Base-by-base conservation (phyloP, 2,113 vertebrate genomes). In the Garra rufa region DNA sequence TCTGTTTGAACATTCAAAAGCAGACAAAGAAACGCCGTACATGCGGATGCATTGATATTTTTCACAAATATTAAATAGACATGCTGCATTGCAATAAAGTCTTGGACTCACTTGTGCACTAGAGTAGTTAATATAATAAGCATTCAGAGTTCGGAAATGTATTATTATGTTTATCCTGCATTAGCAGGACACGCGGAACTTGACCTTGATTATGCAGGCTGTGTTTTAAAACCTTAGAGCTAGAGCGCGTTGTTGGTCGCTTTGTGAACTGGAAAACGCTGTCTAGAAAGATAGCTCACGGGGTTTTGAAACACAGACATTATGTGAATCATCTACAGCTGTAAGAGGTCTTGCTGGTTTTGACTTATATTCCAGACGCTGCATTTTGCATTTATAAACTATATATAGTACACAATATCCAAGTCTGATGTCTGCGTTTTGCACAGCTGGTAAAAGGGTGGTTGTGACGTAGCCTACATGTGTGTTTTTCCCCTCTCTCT, bases 1-100 rank as follows among this genome's bases (percentile, higher is more conserved):
- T 21, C 78, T 17, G 26, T n/a, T 2, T n/a, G 9, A 65, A 44
- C 26, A 4, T 8, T 0, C 34, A 17, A 2, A 41, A 44, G 55
- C 55, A 81, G 17, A 81, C 78, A 81, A 81, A 81, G 61, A 67
- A 67, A 21, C 44, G 17, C 61, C 26, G n/a, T 9, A 24, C 19
- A 4, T 6, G 48, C 59, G 17, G 9, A 14, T 28, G 15, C 3
- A 26, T 28, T 24, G 41, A 38, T 6, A 57, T 26, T 43, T 15
- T 6, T 17, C 34, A 14, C 4, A 38, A 2, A 41, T 55, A 19
- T 50, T 10, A 24, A 38, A 41, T 21, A 21, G 19, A 52, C 28
- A 15, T 28, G 6, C 3, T 24, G 7, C 52, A 57, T 13, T 77
- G 6, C 75, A 44, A 1, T 44, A 44, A 44, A 8, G 6, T 6